Evolutionary conservation across 2,113 vertebrate species (phyloP).

Genomic region (Piaya cayana): DNA sequence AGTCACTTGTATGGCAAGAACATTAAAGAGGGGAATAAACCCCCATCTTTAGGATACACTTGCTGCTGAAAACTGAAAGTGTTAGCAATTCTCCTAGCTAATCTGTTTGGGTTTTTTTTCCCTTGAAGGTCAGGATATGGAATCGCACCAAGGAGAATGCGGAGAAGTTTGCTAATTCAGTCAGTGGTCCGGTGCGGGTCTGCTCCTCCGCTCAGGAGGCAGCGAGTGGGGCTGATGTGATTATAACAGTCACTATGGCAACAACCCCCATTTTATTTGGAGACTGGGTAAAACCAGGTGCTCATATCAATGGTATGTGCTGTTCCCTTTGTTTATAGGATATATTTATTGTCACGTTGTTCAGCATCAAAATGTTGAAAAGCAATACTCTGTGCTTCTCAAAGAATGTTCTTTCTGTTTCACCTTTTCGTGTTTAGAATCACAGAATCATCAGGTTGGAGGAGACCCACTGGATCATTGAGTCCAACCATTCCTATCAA

Average conservation of each 20-base stretch:
- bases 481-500: no score
- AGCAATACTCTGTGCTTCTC: background rate
- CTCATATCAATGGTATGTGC: slow-evolving; percentile 89
- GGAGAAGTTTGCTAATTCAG: slow-evolving; percentile 72
- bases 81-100: background rate
- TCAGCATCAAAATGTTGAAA: background rate
- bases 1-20: background rate
- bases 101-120: no score
- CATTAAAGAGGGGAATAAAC: background rate
- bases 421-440: no score
- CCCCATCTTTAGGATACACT: fast-evolving
- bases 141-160: slow-evolving; percentile 78
- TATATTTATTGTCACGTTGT: fast-evolving
- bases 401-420: background rate
- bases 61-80: background rate
- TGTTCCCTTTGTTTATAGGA: fast-evolving
- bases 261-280: slow-evolving; percentile 87
- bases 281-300: slow-evolving; percentile 92
- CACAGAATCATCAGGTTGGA: no score
- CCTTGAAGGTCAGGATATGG: slow-evolving; percentile 88
- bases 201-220: slow-evolving; percentile 85
- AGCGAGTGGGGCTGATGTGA: slow-evolving; percentile 87
- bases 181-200: slow-evolving; percentile 73
- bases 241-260: slow-evolving; percentile 89
- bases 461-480: no score